These are phyloP conservation scores for Stichopus horrens DNA, from an alignment of 53 echinoderm and acorn worm genomes.

Conservation along the genomic window DNA sequence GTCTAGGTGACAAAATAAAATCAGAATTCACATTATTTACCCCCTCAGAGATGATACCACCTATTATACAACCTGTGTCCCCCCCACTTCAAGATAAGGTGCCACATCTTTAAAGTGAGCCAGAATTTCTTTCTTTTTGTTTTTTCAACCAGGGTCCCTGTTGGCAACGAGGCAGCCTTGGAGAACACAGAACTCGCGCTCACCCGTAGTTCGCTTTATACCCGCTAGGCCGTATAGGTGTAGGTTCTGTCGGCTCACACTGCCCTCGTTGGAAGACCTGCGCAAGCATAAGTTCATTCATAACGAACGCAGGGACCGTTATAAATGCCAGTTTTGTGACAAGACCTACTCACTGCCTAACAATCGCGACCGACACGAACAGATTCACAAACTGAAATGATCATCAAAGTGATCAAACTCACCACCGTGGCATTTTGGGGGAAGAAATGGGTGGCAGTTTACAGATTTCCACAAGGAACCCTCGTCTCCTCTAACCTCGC, in stretches of 20 bases:
- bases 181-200: conserved; percentile 15
- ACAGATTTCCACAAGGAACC: no score
- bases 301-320: conserved; percentile 24
- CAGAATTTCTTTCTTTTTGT: conserved; percentile 19
- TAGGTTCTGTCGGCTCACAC: conserved; percentile 1
- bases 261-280: conserved; percentile 18
- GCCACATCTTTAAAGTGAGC: neutral
- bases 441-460: no score
- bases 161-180: conserved; percentile 23
- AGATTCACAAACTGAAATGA: conserved; percentile 1
- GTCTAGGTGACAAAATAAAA: no score
- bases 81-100: neutral
- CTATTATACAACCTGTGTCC: neutral
- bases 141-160: conserved; percentile 8
- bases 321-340: conserved; percentile 18
- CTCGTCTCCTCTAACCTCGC: no score
- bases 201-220: neutral
- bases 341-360: conserved; percentile 25
- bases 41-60: neutral
- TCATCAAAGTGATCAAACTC: neutral
- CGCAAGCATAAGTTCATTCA: conserved; percentile 27
- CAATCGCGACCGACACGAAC: conserved; percentile 25
- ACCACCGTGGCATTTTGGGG: no score
- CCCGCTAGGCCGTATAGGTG: conserved; percentile 21
- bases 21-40: neutral